Evolutionary conservation across 2,113 vertebrate species (phyloP).

Genomic region (Prochilodus magdalenae): DNA sequence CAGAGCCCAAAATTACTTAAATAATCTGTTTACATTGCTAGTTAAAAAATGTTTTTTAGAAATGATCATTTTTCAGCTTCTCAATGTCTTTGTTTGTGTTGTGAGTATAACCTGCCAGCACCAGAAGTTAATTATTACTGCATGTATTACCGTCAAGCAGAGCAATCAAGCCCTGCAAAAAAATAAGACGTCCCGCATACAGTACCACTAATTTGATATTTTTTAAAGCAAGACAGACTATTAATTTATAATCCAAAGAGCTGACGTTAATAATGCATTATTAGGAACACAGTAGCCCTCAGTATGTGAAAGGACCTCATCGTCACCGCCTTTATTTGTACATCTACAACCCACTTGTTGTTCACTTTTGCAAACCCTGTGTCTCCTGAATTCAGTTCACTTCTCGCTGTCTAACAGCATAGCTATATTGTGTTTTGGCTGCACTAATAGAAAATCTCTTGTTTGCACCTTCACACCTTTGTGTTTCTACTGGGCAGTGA

Average conservation of each 20-base stretch:
- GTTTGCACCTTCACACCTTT: slow-evolving; percentile 18
- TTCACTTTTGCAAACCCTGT: not conserved
- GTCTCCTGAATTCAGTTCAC: not conserved
- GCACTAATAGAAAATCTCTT: slow-evolving; percentile 11
- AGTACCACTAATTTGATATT: not conserved
- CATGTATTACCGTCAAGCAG: not conserved
- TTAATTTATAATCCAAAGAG: not conserved
- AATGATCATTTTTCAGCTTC: too few species aligned
- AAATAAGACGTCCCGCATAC: not conserved
- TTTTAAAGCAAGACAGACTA: slow-evolving; percentile 17
- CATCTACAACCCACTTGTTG: not conserved
- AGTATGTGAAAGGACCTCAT: not conserved
- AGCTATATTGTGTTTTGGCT: slow-evolving; percentile 5
- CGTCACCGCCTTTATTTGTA: not conserved
- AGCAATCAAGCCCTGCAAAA: not conserved
- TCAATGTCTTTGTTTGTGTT: not conserved
- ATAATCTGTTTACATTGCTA: too few species aligned
- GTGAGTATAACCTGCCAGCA: not conserved
- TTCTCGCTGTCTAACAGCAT: slow-evolving; percentile 11
- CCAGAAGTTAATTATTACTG: not conserved
- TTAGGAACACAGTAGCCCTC: not conserved
- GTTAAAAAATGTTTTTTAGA: too few species aligned
- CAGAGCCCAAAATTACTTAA: too few species aligned
- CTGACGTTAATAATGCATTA: not conserved
- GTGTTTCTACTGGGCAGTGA: slow-evolving; percentile 17